A percentile compares a stretch with the other conserved stretches of the same genome.
Conservation (phyloP, 1,140 invertebrate genomes). For the Riptortus pedestris region DNA sequence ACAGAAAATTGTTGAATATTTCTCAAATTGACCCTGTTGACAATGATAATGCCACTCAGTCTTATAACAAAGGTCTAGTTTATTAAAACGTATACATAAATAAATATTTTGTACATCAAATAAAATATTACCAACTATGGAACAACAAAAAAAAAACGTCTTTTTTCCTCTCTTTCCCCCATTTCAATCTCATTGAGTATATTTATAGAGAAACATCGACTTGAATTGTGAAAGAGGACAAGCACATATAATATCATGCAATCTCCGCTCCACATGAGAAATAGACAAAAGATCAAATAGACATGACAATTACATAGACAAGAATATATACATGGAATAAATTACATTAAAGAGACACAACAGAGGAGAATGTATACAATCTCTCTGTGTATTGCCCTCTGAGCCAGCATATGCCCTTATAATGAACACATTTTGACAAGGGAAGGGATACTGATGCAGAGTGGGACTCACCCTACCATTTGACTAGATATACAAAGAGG, state of each 20-base stretch:
- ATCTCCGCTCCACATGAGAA: neutral
- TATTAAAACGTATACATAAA: conserved; percentile 3
- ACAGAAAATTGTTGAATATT: neutral
- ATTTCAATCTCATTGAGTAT: neutral
- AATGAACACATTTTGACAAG: neutral
- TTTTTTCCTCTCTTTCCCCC: neutral
- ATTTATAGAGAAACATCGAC: neutral
- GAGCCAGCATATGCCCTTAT: neutral
- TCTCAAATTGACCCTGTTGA: conserved; percentile 8
- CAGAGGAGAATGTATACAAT: neutral
- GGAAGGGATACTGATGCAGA: neutral
- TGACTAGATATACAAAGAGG: neutral
- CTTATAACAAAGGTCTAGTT: conserved; percentile 14
- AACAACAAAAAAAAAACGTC: neutral
- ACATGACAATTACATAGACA: neutral
- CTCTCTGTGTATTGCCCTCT: neutral
- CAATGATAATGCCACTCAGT: conserved; percentile 15
- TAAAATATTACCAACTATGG: neutral
- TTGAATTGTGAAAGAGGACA: neutral
- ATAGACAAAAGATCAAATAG: neutral
- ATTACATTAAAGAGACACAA: neutral
- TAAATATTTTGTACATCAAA: conserved; percentile 14
- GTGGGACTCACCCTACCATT: neutral
- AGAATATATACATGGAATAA: neutral
- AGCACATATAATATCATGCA: neutral